Base-by-base conservation (phyloP, 2,797 vertebrate species). In the Brotogeris chrysoptera region DNA sequence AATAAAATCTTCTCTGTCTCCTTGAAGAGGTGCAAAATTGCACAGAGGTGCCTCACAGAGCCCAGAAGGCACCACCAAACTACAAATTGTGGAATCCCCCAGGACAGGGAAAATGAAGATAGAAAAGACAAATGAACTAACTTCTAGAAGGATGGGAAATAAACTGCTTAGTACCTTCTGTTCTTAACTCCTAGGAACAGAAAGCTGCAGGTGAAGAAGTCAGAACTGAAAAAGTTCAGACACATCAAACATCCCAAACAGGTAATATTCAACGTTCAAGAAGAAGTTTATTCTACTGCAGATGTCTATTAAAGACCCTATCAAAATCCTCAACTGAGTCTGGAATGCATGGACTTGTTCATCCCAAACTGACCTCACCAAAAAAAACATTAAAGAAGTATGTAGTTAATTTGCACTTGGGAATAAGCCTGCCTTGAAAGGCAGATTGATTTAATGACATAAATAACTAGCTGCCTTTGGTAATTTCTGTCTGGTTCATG, bases 401-500 rank as follows among this genome's bases (percentile, higher is more conserved):
- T 34, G n/a, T 3, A 28, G 46, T 85, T 78, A 80, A 47, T 68
- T 65, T 68, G 63, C 55, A n/a, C 36, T 81, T 53, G 68, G 72
- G 55, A 97, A 93, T 47, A 78, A 87, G 76, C 20, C 60, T 85
- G 43, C 16, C 65, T 43, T 80, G 66, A 88, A 81, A 95, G 47
- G 23, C 34, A 68, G 77, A 66, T 64, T 52, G 60, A 52, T 47
- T 50, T 66, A 73, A 84, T 96, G 46, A 96, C 59, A 81, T 77
- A 76, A 91, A 74, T 32, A 82, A 63, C 44, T 66, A 79, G 53
- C 47, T 66, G 57, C 24, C 80, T 94, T 70, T 64, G 86, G 34
- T 63, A 66, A 60, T 88, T 88, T 80, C 24, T 23, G 27, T 59
- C 95, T 96, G 94, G 66, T 95, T 92, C 93, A 60, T 88, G 74